Conservation (phyloP, 2,113 vertebrate genomes). For the Craseonycteris thonglongyai region DNA sequence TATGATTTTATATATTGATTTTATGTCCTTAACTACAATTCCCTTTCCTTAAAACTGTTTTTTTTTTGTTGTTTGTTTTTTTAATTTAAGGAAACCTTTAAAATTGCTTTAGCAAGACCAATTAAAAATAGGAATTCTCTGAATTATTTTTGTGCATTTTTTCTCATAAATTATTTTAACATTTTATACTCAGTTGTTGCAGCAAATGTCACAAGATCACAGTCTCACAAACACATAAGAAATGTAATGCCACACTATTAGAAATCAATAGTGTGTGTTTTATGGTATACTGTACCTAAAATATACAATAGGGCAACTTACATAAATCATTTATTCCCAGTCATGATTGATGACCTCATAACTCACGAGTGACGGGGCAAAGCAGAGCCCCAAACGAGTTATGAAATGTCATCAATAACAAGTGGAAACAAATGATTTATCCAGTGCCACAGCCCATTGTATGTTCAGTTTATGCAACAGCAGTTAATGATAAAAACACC, state of each 20-base stretch:
- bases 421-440: constrained; percentile 71
- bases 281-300: constrained; percentile 59
- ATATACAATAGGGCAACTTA: constrained; percentile 53
- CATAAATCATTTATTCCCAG: constrained; percentile 67
- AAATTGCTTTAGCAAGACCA: constrained; percentile 15
- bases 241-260: constrained; percentile 54
- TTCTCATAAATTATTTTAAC: constrained; percentile 42
- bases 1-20: not conserved
- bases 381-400: constrained; percentile 67
- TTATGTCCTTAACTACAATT: not conserved
- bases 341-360: constrained; percentile 68
- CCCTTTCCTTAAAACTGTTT: not conserved
- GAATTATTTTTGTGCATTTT: not conserved
- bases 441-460: constrained; percentile 65
- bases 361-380: constrained; percentile 66
- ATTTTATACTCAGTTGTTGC: constrained; percentile 11
- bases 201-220: constrained; percentile 25
- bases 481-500: constrained; percentile 69
- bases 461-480: constrained; percentile 70
- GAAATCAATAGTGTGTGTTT: constrained; percentile 71
- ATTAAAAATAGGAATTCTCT: constrained; percentile 12
- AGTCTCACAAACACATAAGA: constrained; percentile 48
- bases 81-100: constrained; percentile 9
- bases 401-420: constrained; percentile 71
- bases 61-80: constrained; percentile 36